These are phyloP conservation scores for Trachythela sp. DNA, from an alignment of 64 coral and sea anemone genomes.

Conservation along the genomic window DNA sequence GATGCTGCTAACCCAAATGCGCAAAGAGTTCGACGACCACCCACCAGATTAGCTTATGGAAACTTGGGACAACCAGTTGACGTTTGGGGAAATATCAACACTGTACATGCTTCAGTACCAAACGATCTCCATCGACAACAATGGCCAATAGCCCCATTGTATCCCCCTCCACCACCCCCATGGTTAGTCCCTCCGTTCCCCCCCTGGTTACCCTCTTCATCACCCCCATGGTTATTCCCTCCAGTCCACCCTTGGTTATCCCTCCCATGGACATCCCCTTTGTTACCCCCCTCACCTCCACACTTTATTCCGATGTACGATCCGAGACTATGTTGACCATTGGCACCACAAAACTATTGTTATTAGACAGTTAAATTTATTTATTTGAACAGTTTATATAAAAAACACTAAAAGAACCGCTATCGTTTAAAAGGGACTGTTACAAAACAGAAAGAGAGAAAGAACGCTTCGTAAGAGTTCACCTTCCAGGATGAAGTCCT, in stretches of 20 bases:
- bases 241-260: not conserved
- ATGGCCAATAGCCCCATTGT: not conserved
- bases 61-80: not conserved
- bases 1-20: no score
- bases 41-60: not conserved
- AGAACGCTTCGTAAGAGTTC: no score
- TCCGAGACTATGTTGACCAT: no score
- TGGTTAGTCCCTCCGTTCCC: not conserved
- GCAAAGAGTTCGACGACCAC: not conserved
- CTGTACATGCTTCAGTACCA: no score
- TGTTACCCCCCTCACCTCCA: not conserved
- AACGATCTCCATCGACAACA: not conserved
- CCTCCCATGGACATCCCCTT: not conserved
- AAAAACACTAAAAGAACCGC: no score
- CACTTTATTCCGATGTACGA: no score
- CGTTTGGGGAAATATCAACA: not conserved
- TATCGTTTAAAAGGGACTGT: no score
- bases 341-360: no score
- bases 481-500: not conserved
- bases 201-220: not conserved
- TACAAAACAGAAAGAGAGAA: no score
- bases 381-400: no score
- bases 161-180: not conserved
- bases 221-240: not conserved
- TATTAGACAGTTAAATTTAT: no score